Percentiles rank a stretch among this genome's conserved stretches.
phyloP scores from a whole-genome alignment of 1,140 invertebrate species.

The Scaptomyza graminum region DNA sequence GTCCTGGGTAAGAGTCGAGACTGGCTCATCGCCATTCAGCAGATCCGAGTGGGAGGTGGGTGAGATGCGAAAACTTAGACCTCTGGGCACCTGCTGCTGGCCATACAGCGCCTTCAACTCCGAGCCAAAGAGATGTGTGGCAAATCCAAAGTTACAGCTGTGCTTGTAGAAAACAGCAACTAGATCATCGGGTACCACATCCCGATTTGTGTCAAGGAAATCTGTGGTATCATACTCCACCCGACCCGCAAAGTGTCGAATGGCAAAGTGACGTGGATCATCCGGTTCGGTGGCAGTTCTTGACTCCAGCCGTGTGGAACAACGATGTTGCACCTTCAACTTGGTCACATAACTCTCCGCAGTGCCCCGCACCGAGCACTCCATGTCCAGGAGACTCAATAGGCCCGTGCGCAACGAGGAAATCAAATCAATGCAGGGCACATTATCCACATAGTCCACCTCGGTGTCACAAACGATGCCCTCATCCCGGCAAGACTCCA shows the following conservation, averaged over 20 bases:
- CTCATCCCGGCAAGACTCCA: slow-evolving; percentile 96
- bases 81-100: slow-evolving; percentile 91
- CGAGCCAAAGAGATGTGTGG: slow-evolving; percentile 95
- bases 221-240: slow-evolving; percentile 95
- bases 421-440: slow-evolving; percentile 97
- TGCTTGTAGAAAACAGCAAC: slow-evolving; percentile 97
- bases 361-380: slow-evolving; percentile 93
- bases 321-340: slow-evolving; percentile 92
- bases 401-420: slow-evolving; percentile 96
- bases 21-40: slow-evolving; percentile 93
- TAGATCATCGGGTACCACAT: slow-evolving; percentile 95
- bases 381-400: slow-evolving; percentile 96
- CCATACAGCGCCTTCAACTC: slow-evolving; percentile 95
- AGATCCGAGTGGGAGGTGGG: slow-evolving; percentile 95
- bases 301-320: slow-evolving; percentile 87
- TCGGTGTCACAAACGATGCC: slow-evolving; percentile 95
- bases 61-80: slow-evolving; percentile 94
- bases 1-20: slow-evolving; percentile 96
- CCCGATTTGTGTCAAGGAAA: slow-evolving; percentile 96
- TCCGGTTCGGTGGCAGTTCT: slow-evolving; percentile 85
- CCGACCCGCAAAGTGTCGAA: slow-evolving; percentile 95
- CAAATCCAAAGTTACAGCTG: slow-evolving; percentile 97
- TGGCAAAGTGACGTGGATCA: slow-evolving; percentile 93
- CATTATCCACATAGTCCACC: slow-evolving; percentile 97
- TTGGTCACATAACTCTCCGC: slow-evolving; percentile 95